These are phyloP conservation scores for Felis chaus DNA, from an alignment of 2,113 vertebrate species.

Conservation along the genomic window DNA sequence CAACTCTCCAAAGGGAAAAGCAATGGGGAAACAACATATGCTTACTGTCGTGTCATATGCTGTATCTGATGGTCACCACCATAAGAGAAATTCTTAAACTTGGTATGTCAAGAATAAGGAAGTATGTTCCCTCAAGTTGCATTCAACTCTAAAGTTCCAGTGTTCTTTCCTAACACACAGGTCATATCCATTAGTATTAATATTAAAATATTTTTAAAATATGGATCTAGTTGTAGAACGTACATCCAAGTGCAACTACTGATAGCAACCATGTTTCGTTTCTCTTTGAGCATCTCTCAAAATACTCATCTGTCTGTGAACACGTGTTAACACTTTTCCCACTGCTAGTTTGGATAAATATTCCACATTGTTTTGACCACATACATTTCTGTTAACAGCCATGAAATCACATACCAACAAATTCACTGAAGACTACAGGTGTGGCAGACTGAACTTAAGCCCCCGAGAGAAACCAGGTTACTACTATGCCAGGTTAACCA, in stretches of 20 bases:
- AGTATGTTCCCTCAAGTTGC: background rate
- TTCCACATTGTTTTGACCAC: slow-evolving; percentile 23
- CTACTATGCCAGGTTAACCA: background rate
- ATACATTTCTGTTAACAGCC: slow-evolving; percentile 40
- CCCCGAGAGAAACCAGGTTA: background rate
- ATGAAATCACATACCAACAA: background rate
- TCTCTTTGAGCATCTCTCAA: slow-evolving; percentile 35
- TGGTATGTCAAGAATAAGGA: background rate
- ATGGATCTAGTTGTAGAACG: slow-evolving; percentile 29
- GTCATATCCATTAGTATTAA: slow-evolving; percentile 25
- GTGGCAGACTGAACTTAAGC: background rate
- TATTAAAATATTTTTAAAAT: slow-evolving; percentile 6
- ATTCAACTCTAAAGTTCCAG: background rate
- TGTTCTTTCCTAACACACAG: background rate
- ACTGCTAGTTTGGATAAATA: background rate
- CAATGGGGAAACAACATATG: background rate
- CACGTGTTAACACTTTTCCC: slow-evolving; percentile 22
- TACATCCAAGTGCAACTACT: background rate
- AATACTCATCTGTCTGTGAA: slow-evolving; percentile 20
- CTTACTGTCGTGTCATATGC: background rate
- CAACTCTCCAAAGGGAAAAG: background rate
- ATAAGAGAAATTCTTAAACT: background rate
- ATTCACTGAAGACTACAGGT: background rate
- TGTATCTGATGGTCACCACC: background rate
- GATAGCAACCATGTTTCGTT: slow-evolving; percentile 14